Conservation (phyloP, 2,113 vertebrate genomes). For the Poeciliopsis retropinna region DNA sequence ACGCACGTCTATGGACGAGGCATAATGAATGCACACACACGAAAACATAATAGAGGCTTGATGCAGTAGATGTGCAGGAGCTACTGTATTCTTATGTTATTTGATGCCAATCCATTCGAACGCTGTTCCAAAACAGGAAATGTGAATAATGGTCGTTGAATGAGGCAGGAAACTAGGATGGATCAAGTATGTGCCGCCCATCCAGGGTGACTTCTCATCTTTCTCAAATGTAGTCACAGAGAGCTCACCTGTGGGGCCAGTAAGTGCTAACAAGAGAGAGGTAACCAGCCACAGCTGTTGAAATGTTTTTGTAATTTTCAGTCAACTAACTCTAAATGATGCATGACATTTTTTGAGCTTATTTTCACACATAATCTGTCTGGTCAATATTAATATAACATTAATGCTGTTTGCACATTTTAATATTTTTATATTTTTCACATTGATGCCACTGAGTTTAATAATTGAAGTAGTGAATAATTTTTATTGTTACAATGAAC, state of each 20-base stretch:
- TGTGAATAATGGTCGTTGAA: slow-evolving; percentile 71
- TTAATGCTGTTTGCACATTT: no score
- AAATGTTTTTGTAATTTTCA: not conserved
- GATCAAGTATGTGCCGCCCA: slow-evolving; percentile 39
- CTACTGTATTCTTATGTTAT: slow-evolving; percentile 42
- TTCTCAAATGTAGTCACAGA: slow-evolving; percentile 30
- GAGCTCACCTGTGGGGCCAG: slow-evolving; percentile 35
- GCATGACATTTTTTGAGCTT: no score
- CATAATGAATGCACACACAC: slow-evolving; percentile 34
- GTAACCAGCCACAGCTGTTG: not conserved
- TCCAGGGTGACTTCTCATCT: slow-evolving; percentile 46
- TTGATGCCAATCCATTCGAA: slow-evolving; percentile 38
- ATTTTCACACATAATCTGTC: no score
- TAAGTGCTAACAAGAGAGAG: not conserved
- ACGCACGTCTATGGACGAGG: slow-evolving; percentile 23
- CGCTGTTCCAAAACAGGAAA: slow-evolving; percentile 56
- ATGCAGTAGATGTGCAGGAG: slow-evolving; percentile 39
- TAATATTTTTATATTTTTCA: no score
- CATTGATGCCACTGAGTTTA: no score
- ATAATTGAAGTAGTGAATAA: no score
- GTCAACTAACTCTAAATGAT: no score
- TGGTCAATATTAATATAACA: no score
- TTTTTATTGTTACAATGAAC: not conserved
- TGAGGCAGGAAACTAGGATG: slow-evolving; percentile 56
- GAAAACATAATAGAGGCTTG: slow-evolving; percentile 39